Evolutionary conservation across 2,888 invertebrate genomes (phyloP).

Genomic region (Drepanosiphum platanoidis): DNA sequence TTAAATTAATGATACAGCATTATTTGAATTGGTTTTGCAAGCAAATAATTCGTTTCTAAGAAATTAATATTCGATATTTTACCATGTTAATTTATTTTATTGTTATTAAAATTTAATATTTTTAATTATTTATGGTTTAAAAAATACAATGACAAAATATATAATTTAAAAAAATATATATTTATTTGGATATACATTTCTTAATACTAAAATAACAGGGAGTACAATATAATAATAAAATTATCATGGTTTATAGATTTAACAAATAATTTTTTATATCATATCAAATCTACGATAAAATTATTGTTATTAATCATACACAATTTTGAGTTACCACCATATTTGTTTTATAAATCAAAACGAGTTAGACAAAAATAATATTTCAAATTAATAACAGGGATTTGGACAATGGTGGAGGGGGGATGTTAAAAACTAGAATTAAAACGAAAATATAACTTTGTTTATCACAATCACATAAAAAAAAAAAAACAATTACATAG

Average conservation of each 20-base stretch:
- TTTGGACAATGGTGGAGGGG: not conserved
- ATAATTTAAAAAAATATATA: slow-evolving; percentile 31
- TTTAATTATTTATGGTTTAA: too few species aligned
- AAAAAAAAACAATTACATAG: slow-evolving; percentile 1
- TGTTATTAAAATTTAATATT: too few species aligned
- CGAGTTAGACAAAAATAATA: slow-evolving; percentile 4
- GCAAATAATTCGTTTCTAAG: too few species aligned
- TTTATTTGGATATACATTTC: slow-evolving; percentile 39
- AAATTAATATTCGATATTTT: too few species aligned
- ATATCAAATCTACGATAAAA: not conserved
- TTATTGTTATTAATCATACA: not conserved
- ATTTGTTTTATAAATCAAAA: slow-evolving; percentile 2
- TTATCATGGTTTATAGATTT: slow-evolving; percentile 4
- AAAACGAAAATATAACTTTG: slow-evolving; percentile 4
- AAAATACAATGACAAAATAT: not conserved
- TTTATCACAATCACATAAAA: slow-evolving; percentile 52
- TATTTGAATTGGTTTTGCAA: too few species aligned
- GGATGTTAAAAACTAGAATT: slow-evolving; percentile 4
- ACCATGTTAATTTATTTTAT: too few species aligned
- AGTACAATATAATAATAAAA: slow-evolving; percentile 5
- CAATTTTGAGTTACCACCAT: slow-evolving; percentile 32
- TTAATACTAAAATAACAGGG: slow-evolving; percentile 54
- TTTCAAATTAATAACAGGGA: not conserved
- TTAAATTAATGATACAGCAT: not conserved
- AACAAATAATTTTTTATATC: not conserved